A percentile compares a stretch with the other conserved stretches of the same genome.
Conservation (phyloP, 2,113 vertebrate species). For the Heliornis fulica region DNA sequence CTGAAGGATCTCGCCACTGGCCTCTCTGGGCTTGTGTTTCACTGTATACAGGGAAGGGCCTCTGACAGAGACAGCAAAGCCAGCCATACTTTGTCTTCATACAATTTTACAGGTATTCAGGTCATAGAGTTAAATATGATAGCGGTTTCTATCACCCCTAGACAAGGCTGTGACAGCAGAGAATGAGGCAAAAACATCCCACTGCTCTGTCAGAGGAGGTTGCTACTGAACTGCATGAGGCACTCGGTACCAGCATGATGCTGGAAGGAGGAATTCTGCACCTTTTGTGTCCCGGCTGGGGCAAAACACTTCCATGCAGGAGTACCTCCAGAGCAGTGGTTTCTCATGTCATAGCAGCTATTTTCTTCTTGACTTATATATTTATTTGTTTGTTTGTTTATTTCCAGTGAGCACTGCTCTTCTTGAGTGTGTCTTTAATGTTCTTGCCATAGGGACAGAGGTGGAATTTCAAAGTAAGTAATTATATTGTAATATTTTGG, state of each 20-base stretch:
- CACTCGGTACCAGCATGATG: not conserved
- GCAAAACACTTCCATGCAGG: not conserved
- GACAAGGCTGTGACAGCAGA: not conserved
- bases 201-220: not conserved
- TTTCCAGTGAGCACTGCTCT: not conserved
- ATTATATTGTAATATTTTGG: not conserved
- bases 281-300: not conserved
- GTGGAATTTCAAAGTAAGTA: constrained; percentile 6
- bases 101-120: not conserved
- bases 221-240: not conserved
- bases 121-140: not conserved
- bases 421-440: not conserved
- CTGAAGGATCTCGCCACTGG: not conserved
- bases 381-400: not conserved
- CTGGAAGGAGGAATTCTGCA: not conserved
- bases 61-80: not conserved
- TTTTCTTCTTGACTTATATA: not conserved
- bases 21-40: not conserved
- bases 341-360: not conserved
- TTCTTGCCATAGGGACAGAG: not conserved
- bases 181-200: not conserved
- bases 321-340: not conserved
- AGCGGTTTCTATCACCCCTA: not conserved
- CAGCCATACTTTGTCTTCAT: not conserved
- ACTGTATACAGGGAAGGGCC: not conserved